Base-by-base conservation (phyloP, 1,140 invertebrate species). In the Lerema accius region DNA sequence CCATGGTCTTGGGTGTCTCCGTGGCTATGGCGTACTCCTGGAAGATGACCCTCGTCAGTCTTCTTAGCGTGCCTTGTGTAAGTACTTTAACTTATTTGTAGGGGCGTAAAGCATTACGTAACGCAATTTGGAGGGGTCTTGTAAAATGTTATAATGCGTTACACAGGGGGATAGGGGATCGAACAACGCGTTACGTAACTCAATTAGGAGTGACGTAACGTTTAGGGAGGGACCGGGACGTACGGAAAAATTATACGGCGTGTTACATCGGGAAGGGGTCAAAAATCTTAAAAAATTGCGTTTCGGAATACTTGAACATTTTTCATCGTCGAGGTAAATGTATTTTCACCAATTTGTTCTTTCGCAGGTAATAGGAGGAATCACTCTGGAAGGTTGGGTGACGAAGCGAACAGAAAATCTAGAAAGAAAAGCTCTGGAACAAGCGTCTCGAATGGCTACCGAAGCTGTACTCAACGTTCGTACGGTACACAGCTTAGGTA, bases 1-100 rank as follows among this genome's bases (percentile, higher is more conserved):
- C 96, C 0, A 80, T 98, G 32, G 83, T 92, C 0, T 83, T 96
- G 1, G 94, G 95, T 0, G 91, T 97, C 17, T 84, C 93, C 0
- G 73, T 98, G 0, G 93, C 96, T 0, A 92, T 97, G 88, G 94
- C 93, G 50, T 97, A 94, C 81, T 94, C 96, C 17, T 97, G 95
- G 95, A 95, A 96, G 78, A 92, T 98, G 90, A 96, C 96, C 0
- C 75, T 97, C 0, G 93, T 97, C 6, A 94, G 95, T 0, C 73
- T 96, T 1, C 90, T 94, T 9, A 95, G 96, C 60, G 93, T 97
- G 9, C 97, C 97, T 0, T 80, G 97, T 35, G 94, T 97, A 43
- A 87, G 86, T 86, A 16, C 35, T 16, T 14, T 16, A 17, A 4
- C 9, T 15, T 13, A 61, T 9, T n/a, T 58, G n/a, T n/a, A n/a